Conservation (phyloP, 2,797 vertebrate genomes). For the Vespertilio murinus region DNA sequence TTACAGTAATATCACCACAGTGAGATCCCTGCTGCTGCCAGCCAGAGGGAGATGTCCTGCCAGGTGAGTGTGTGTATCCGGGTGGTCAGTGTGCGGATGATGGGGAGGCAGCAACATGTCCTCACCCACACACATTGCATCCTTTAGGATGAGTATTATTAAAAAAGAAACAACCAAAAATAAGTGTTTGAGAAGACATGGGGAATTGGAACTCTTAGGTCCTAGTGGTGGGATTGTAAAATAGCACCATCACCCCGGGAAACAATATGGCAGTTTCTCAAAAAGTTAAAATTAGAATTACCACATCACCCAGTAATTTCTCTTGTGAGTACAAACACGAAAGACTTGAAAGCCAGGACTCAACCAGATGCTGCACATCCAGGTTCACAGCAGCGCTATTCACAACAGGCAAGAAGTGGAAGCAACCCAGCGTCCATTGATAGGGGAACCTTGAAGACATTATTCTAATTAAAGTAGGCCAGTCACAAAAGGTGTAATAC, state of each 20-base stretch:
- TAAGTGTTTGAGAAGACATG: background rate
- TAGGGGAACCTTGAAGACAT: background rate
- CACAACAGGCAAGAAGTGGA: background rate
- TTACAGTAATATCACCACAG: background rate
- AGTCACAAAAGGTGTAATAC: background rate
- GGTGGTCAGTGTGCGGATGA: background rate
- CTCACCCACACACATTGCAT: background rate
- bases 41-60: background rate
- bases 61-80: no score
- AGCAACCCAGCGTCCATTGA: background rate
- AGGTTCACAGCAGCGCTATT: background rate
- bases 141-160: background rate
- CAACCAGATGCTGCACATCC: background rate
- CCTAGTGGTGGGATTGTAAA: background rate
- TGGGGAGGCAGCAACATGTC: rapidly evolving
- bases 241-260: background rate
- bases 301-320: background rate
- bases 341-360: background rate
- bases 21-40: background rate
- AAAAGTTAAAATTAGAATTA: background rate
- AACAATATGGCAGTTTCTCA: background rate
- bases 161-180: background rate
- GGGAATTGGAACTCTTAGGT: background rate
- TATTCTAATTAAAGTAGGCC: background rate
- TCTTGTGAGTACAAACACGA: background rate